Base-by-base conservation (phyloP, 2,113 vertebrate species). In the Carettochelys insculpta region DNA sequence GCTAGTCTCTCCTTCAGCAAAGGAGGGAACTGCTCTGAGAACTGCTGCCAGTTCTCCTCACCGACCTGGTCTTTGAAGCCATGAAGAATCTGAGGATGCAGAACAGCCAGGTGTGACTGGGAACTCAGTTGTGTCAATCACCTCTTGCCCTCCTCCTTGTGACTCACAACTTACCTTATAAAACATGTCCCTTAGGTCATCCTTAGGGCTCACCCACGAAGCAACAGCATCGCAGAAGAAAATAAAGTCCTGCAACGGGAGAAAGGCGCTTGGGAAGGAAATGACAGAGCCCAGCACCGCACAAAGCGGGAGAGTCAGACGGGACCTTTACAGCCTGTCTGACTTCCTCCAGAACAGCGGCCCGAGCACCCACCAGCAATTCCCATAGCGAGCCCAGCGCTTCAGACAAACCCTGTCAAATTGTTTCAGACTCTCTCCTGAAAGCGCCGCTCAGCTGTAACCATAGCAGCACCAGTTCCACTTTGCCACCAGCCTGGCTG, bases 151-250 rank as follows among this genome's bases (percentile, higher is more conserved):
- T 16, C 3, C 13, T 34, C n/a, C 54, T 29, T 29, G 11, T 20
- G 52, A 22, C 34, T 16, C 19, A 38, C 2, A 11, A 51, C 96
- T 97, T 89, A 99, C 99, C 98, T 99, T 99, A 97, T 99, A 99
- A 97, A 99, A 99, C 99, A 99, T 99, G 97, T 99, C 99, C 94
- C 99, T 97, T 89, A 99, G 97, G 95, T 99, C 99, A 34, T 99
- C 99, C 96, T 99, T 99, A 56, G 99, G 99, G 92, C 97, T 99
- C 93, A 99, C 98, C 99, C 99, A 99, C 77, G 99, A 99, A 88
- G 99, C 99, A 94, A 99, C 98, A 2, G 99, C 99, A 3, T 99
- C 99, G 85, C 99, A 99, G 98, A 99, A 99, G 97, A 99, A 99
- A 96, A 99, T 99, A 96, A 99, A 99, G 94, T 99, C 99, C 99